Percentiles rank a stretch among this genome's conserved stretches.
These are phyloP conservation scores for Flexamia atlantica DNA, from an alignment of 2,888 invertebrate species.

Conservation along the genomic window DNA sequence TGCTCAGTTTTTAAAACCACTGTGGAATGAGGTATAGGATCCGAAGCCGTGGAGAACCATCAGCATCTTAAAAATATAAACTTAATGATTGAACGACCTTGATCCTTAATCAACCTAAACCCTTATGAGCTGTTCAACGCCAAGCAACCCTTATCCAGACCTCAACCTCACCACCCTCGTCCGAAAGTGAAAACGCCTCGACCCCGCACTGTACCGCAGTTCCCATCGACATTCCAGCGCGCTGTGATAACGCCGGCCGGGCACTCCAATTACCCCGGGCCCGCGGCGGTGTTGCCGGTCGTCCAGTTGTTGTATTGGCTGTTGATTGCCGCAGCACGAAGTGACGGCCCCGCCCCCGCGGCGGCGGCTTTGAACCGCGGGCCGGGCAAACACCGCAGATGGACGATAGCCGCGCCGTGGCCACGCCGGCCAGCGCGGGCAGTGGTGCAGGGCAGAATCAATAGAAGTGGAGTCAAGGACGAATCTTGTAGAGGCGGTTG, in stretches of 20 bases:
- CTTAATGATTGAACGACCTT: no score
- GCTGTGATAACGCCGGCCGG: conserved; percentile 36
- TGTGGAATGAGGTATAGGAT: no score
- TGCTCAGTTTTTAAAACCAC: no score
- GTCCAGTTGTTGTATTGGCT: conserved; percentile 60
- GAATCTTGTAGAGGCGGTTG: not conserved
- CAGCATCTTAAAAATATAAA: no score
- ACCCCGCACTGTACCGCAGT: not conserved
- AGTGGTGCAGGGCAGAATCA: not conserved
- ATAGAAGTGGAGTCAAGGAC: not conserved
- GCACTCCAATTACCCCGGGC: conserved; percentile 51
- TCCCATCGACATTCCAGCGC: conserved; percentile 34
- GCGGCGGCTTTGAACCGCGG: conserved; percentile 28
- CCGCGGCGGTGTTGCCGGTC: conserved; percentile 16
- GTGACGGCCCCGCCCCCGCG: conserved; percentile 39
- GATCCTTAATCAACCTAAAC: no score
- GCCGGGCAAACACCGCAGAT: conserved; percentile 36
- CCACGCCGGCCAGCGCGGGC: not conserved
- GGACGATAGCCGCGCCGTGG: not conserved
- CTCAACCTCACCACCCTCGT: not conserved
- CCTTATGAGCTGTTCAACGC: no score
- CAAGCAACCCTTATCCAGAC: not conserved
- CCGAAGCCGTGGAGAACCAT: no score
- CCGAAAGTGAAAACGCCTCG: conserved; percentile 36
- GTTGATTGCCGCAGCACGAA: conserved; percentile 57